A percentile compares a stretch with the other conserved stretches of the same genome.
phyloP scores from a whole-genome alignment of 2,113 vertebrate genomes.

The Garra rufa region DNA sequence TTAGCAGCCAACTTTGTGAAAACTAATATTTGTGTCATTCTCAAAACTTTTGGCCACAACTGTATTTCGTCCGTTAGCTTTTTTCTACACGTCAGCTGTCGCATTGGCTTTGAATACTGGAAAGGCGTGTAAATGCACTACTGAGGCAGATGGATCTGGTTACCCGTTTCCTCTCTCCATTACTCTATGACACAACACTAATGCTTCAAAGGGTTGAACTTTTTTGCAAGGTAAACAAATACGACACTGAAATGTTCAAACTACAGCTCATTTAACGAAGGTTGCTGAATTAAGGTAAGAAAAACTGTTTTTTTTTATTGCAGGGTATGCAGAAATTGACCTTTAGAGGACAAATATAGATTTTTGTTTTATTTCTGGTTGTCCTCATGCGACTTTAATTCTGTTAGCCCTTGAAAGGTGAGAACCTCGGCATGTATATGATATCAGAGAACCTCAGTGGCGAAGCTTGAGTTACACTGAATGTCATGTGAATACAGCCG shows the following conservation, averaged over 20 bases:
- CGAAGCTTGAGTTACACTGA: neutral
- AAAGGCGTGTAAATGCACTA: neutral
- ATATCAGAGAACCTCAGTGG: constrained; percentile 1
- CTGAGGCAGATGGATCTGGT: constrained; percentile 25
- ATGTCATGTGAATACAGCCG: constrained; percentile 14
- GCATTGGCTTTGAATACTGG: neutral
- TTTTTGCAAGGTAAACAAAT: constrained; percentile 12
- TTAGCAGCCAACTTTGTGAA: too few relatives aligned
- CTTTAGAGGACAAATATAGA: neutral
- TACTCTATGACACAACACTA: neutral
- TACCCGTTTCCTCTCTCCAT: constrained; percentile 12
- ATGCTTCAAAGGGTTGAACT: neutral
- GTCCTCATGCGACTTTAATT: constrained; percentile 4
- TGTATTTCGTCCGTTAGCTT: neutral
- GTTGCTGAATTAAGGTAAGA: neutral
- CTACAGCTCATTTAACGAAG: constrained; percentile 15
- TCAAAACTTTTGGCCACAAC: too few relatives aligned
- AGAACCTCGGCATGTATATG: neutral
- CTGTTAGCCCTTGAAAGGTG: neutral
- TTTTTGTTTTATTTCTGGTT: neutral
- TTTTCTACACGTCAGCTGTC: neutral
- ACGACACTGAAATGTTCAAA: neutral
- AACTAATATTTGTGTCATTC: too few relatives aligned
- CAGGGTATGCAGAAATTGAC: neutral
- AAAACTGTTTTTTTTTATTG: neutral